Evolutionary conservation across 2,797 vertebrate genomes (phyloP), one percentile per base, ranked within the genome.

Genomic region (Remorina albescens): DNA sequence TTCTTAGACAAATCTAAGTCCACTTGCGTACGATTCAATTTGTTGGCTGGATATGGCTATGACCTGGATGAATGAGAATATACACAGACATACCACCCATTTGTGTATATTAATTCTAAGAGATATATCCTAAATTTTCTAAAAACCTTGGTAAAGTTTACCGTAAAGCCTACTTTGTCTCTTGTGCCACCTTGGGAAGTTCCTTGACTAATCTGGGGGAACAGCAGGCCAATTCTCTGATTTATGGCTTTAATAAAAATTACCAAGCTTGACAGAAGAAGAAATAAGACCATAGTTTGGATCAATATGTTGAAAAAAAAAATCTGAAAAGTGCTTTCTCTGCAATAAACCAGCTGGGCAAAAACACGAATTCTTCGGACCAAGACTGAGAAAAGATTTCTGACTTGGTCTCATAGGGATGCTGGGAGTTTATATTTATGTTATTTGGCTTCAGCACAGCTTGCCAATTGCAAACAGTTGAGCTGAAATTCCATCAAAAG

Each of bases 131-230:
- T 32, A 41, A 59, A 36, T 57, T 44, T 53, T 58, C 44, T 62
- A 8, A 74, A 61, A 67, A 36, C 49, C 49, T 54, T 4, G 5
- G 37, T 42, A 32, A 30, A 1, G 51, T 47, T 23, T 50, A 51
- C 58, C 59, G 26, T 42, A 13, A 67, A 59, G 53, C 53, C 41
- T 32, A 16, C 8, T 6, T 3, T n/a, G 30, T n/a, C 37, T 59
- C 30, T 37, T 37, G 51, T 32, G 16, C 46, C 44, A 56, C 36
- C 30, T 67, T 57, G 30, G 47, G 25, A 53, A 37, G 53, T 74
- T 30, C 18, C 42, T 59, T 46, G 55, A 42, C n/a, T 32, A 66
- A 78, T 72, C 21, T 71, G 67, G 12, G 6, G 19, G 25, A 12
- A 46, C 18, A 4, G 1, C 4, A 10, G 7, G 28, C 15, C 37